These are phyloP conservation scores for Morbakka virulenta DNA, from an alignment of 30 jellyfish, hydroid and myxozoan genomes.

Conservation along the genomic window DNA sequence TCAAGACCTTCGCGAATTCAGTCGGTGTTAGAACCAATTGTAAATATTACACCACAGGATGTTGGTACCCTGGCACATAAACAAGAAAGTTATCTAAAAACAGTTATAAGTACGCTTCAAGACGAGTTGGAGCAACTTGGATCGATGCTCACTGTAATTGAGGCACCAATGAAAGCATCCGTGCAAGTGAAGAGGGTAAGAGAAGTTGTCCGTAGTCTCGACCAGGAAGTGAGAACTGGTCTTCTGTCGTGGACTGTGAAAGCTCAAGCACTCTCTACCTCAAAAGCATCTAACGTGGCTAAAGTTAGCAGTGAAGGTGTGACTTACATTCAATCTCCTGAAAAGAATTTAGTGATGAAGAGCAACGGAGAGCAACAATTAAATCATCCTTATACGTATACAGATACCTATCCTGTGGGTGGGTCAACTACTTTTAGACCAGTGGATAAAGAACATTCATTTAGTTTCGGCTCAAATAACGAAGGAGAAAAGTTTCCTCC, in stretches of 20 bases:
- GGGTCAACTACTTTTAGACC: too few relatives aligned
- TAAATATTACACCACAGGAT: conserved; percentile 6
- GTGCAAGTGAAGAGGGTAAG: conserved; percentile 83
- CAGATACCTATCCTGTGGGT: too few relatives aligned
- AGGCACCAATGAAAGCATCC: conserved; percentile 95
- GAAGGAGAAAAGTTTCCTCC: too few relatives aligned
- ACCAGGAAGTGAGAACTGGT: conserved; percentile 81
- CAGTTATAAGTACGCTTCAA: conserved; percentile 65
- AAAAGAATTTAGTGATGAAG: too few relatives aligned
- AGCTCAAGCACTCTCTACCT: conserved; percentile 49
- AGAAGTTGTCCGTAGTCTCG: conserved; percentile 64
- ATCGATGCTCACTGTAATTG: conserved; percentile 73
- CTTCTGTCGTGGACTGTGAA: conserved; percentile 83
- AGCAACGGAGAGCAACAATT: too few relatives aligned
- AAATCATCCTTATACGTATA: too few relatives aligned
- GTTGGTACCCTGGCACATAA: conserved; percentile 21
- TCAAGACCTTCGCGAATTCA: conserved; percentile 51
- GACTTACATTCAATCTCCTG: too few relatives aligned
- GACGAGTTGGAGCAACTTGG: conserved; percentile 86
- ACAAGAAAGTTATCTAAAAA: conserved; percentile 76
- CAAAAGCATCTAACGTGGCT: too few relatives aligned
- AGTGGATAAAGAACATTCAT: too few relatives aligned
- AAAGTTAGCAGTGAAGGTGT: too few relatives aligned
- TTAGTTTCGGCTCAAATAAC: too few relatives aligned
- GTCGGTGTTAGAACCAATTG: conserved; percentile 8